Evolutionary conservation across 2,113 vertebrate species (phyloP), one percentile per base, ranked within the genome.

Genomic region (Suricata suricatta): DNA sequence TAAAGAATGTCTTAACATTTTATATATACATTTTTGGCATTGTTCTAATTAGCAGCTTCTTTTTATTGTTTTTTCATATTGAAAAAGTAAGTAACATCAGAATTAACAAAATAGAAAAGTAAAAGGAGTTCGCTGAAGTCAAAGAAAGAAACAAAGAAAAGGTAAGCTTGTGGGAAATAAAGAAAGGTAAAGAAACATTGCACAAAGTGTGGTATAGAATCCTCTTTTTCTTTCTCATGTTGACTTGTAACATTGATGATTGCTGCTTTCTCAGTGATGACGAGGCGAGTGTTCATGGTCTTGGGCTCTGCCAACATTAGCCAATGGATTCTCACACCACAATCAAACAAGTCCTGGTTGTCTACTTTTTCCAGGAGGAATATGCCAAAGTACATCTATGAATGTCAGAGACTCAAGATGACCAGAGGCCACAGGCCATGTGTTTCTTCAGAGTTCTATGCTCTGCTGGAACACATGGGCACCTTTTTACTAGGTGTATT

Each of bases 11-110:
- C 54, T 54, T 68, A 11, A 60, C 71, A 82, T 84, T 95, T 88
- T 63, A 71, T 63, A 74, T 16, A 76, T 44, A 90, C 29, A 72
- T 90, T 90, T 90, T 68, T 88, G 84, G 80, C 54, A 88, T 29
- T 5, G 5, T 29, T 96, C n/a, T 69, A 31, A 88, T 81, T 57
- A 64, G 38, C 44, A 82, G n/a, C 23, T 90, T 66, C n/a, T 68
- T 93, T 92, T 92, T 88, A 89, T 93, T 92, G 68, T 63, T 93
- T 96, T 93, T 57, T 31, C 50, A 66, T 41, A 80, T 13, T 84
- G 35, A 87, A 93, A 54, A 96, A 87, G n/a, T 89, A 60, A 71
- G 41, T 50, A 76, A 54, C 86, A 77, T 68, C 35, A 52, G 64
- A 88, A 92, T 4, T 76, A 60, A 81, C 74, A 81, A 84, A 92